A percentile compares a stretch with the other conserved stretches of the same genome.
These are phyloP conservation scores for Galerucella nymphaeae DNA, from an alignment of 2,888 invertebrate species.

Conservation along the genomic window DNA sequence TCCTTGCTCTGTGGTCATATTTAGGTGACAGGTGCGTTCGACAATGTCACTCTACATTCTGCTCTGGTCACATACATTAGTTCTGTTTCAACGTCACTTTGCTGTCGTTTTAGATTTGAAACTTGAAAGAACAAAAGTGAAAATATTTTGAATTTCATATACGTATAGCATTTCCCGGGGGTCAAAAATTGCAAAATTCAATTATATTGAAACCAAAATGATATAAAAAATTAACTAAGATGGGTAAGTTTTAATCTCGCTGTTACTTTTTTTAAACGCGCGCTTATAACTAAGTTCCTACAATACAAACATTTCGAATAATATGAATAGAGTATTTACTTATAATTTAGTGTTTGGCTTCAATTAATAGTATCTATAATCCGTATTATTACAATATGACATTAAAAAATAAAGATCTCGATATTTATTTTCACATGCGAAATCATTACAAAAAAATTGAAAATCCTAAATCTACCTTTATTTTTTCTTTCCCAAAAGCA, in stretches of 20 bases:
- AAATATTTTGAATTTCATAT: conserved; percentile 7
- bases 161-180: neutral
- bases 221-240: conserved; percentile 6
- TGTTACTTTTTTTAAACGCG: conserved; percentile 18
- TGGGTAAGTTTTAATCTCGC: conserved; percentile 19
- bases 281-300: conserved; percentile 15
- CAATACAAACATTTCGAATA: conserved; percentile 31
- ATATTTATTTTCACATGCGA: conserved; percentile 63
- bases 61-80: too few species aligned
- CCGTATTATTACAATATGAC: conserved; percentile 46
- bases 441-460: conserved; percentile 64
- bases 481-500: conserved; percentile 59
- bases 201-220: neutral
- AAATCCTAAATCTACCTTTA: conserved; percentile 61
- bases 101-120: conserved; percentile 5
- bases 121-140: neutral
- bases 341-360: neutral
- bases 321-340: conserved; percentile 2
- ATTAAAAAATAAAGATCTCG: conserved; percentile 53
- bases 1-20: too few species aligned
- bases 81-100: neutral
- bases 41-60: neutral
- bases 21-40: neutral
- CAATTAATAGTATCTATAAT: conserved; percentile 7
- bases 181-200: neutral